A percentile compares a stretch with the other conserved stretches of the same genome.
These are phyloP conservation scores for Octopus sinensis DNA, from an alignment of 1,140 invertebrate species.

Conservation along the genomic window DNA sequence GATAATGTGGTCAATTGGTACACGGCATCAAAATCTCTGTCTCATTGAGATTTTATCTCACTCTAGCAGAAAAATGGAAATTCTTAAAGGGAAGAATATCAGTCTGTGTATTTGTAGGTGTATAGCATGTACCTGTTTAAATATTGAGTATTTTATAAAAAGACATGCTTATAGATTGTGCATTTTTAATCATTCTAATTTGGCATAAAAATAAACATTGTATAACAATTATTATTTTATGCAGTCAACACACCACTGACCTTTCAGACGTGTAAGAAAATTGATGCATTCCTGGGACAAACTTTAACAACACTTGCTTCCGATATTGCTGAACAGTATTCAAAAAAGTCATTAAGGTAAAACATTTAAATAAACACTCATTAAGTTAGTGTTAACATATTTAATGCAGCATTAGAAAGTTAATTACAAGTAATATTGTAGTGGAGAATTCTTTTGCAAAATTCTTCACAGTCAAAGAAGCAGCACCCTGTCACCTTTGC, in stretches of 20 bases:
- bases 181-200: neutral
- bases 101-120: neutral
- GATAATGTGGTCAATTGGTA: too few species aligned
- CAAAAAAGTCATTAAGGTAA: constrained; percentile 40
- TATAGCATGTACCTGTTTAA: neutral
- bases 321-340: constrained; percentile 72
- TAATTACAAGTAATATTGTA: too few species aligned
- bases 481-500: too few species aligned
- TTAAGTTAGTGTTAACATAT: too few species aligned
- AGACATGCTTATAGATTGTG: neutral
- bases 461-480: too few species aligned
- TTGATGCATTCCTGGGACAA: constrained; percentile 70
- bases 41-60: too few species aligned
- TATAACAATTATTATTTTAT: constrained; percentile 22
- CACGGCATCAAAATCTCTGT: too few species aligned
- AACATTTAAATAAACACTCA: neutral
- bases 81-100: too few species aligned
- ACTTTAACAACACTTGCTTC: constrained; percentile 70
- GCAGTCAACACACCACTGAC: constrained; percentile 54
- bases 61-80: too few species aligned
- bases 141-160: neutral
- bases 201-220: neutral
- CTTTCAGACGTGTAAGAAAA: constrained; percentile 67
- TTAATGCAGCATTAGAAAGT: too few species aligned
- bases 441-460: too few species aligned